Conservation (phyloP, 2,888 invertebrate species). For the Drosophila pullipes region DNA sequence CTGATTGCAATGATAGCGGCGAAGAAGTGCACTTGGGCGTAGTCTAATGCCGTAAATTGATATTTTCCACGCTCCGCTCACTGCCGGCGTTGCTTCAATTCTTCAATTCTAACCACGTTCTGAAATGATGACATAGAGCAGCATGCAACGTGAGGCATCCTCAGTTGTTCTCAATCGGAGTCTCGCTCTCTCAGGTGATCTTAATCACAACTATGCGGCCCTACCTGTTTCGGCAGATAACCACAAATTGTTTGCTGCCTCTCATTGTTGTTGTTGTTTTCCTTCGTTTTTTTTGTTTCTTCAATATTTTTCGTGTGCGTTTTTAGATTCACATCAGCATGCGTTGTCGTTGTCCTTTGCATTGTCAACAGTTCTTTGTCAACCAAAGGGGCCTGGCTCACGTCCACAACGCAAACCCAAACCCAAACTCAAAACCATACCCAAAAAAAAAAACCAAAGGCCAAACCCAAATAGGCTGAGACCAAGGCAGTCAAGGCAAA, state of each 20-base stretch:
- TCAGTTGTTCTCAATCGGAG: conserved; percentile 12
- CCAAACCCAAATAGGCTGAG: conserved; percentile 14
- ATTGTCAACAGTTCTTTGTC: conserved; percentile 77
- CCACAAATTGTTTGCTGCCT: conserved; percentile 73
- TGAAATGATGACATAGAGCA: conserved; percentile 67
- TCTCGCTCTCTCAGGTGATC: conserved; percentile 48
- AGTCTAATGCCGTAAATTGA: conserved; percentile 62
- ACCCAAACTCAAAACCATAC: background rate
- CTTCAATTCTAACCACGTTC: conserved; percentile 52
- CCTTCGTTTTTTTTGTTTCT: conserved; percentile 17
- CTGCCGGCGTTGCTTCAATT: conserved; percentile 15
- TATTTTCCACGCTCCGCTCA: conserved; percentile 67
- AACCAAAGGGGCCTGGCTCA: conserved; percentile 66
- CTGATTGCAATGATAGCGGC: conserved; percentile 62
- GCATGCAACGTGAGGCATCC: conserved; percentile 22
- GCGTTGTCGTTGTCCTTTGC: conserved; percentile 66
- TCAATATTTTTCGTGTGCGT: conserved; percentile 62
- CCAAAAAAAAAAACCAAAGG: background rate
- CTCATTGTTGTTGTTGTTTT: conserved; percentile 37
- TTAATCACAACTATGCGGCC: conserved; percentile 52
- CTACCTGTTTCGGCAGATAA: conserved; percentile 73
- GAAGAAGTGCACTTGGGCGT: conserved; percentile 33
- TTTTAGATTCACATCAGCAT: conserved; percentile 77
- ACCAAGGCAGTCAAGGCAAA: conserved; percentile 57
- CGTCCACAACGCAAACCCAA: conserved; percentile 38